Percentiles rank a stretch among this genome's conserved stretches.
Evolutionary conservation across 2,888 invertebrate species (phyloP).

Genomic region (Morpho deidamia): DNA sequence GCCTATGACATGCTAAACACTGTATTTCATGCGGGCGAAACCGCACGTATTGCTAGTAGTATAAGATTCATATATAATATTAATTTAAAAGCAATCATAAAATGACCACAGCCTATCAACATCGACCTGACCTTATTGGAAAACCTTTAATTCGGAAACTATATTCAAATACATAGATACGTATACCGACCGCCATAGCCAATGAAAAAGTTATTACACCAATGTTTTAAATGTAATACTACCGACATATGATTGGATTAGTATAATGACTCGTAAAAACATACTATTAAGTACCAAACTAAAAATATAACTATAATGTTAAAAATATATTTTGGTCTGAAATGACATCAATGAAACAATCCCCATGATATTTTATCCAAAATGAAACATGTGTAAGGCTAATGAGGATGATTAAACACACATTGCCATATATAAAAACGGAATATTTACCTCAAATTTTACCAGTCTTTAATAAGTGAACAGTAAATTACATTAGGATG

Average conservation of each 20-base stretch:
- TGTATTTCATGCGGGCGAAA: no score
- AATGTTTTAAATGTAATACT: constrained; percentile 24
- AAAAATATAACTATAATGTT: constrained; percentile 19
- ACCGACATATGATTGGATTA: constrained; percentile 31
- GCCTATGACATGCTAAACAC: no score
- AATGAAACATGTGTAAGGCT: constrained; percentile 8
- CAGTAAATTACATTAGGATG: constrained; percentile 8
- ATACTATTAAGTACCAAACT: constrained; percentile 18
- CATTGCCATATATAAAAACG: constrained; percentile 15
- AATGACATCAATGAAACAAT: constrained; percentile 22
- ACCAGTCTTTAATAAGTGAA: constrained; percentile 1
- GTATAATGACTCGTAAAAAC: constrained; percentile 41
- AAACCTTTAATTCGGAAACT: no score
- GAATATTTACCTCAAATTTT: background rate
- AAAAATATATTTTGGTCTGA: constrained; percentile 33
- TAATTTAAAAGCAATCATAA: no score
- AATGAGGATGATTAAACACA: constrained; percentile 17
- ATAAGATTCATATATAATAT: no score
- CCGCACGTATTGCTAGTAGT: no score
- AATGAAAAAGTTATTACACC: constrained; percentile 21
- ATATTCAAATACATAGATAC: constrained; percentile 20
- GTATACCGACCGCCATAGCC: constrained; percentile 21
- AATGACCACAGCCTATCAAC: no score
- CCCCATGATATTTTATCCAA: constrained; percentile 21
- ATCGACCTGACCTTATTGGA: no score